A percentile compares a stretch with the other conserved stretches of the same genome.
These are phyloP conservation scores for Artemisiospiza belli DNA, from an alignment of 2,113 vertebrate genomes.

Conservation along the genomic window DNA sequence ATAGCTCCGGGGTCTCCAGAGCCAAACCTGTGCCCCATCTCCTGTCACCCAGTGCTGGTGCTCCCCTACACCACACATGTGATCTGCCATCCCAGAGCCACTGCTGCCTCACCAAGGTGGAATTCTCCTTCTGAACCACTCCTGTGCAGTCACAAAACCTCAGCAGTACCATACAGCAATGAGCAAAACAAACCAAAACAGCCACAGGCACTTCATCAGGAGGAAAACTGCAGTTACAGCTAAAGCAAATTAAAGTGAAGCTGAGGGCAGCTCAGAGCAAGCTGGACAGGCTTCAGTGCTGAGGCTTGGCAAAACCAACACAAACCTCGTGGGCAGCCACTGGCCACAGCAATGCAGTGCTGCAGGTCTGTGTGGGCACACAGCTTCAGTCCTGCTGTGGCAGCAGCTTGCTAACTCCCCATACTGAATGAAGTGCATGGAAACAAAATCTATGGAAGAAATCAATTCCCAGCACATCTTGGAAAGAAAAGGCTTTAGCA, in stretches of 20 bases:
- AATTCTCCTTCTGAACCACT: neutral
- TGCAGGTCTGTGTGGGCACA: neutral
- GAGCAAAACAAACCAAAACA: neutral
- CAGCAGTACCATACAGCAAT: no score
- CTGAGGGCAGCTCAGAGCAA: neutral
- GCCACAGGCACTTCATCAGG: neutral
- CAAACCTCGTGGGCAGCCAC: neutral
- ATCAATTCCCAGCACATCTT: neutral
- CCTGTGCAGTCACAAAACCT: neutral
- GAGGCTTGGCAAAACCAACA: neutral
- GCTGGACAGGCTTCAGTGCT: neutral
- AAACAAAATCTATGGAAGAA: neutral
- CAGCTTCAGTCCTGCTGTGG: neutral
- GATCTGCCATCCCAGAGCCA: neutral
- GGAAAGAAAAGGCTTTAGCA: neutral
- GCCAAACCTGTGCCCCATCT: neutral
- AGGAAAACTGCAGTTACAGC: neutral
- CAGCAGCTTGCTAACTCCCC: neutral
- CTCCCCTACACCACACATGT: accelerated
- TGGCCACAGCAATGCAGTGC: accelerated
- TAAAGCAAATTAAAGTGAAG: neutral
- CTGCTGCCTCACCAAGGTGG: neutral
- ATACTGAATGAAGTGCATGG: neutral
- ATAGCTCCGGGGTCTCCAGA: neutral
- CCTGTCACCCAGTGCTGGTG: neutral